A percentile compares a stretch with the other conserved stretches of the same genome.
Conservation (phyloP, 1,140 invertebrate species). For the Zaprionus vittiger region DNA sequence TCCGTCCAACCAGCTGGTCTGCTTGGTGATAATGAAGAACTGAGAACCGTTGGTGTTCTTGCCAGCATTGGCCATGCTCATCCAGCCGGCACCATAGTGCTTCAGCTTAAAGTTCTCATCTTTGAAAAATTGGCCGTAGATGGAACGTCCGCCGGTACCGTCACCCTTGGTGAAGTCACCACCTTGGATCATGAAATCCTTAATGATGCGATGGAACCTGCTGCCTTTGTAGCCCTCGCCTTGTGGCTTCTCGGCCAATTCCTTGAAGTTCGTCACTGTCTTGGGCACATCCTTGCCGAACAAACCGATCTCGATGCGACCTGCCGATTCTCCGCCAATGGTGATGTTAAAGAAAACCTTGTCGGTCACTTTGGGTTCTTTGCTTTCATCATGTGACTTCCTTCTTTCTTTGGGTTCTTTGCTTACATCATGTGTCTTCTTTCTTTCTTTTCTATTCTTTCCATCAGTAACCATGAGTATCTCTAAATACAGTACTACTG, state of each 20-base stretch:
- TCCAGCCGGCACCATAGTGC: conserved; percentile 98
- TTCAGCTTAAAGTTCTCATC: conserved; percentile 99
- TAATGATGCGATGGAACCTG: conserved; percentile 96
- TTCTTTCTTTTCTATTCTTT: too few species aligned
- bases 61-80: conserved; percentile 98
- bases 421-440: too few species aligned
- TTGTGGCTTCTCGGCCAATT: conserved; percentile 91
- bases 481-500: too few species aligned
- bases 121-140: conserved; percentile 96
- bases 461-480: too few species aligned
- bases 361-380: conserved; percentile 91
- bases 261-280: conserved; percentile 96
- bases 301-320: conserved; percentile 95
- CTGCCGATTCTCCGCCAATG: conserved; percentile 91
- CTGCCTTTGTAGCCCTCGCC: conserved; percentile 94
- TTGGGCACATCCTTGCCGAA: conserved; percentile 98
- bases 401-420: too few species aligned
- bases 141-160: conserved; percentile 95
- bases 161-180: conserved; percentile 97
- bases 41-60: conserved; percentile 99
- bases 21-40: conserved; percentile 98
- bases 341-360: conserved; percentile 96
- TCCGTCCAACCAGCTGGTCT: conserved; percentile 97
- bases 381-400: conserved; percentile 61
- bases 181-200: conserved; percentile 98